Conservation (phyloP, 2,888 invertebrate genomes). For the Latrodectus elegans region DNA sequence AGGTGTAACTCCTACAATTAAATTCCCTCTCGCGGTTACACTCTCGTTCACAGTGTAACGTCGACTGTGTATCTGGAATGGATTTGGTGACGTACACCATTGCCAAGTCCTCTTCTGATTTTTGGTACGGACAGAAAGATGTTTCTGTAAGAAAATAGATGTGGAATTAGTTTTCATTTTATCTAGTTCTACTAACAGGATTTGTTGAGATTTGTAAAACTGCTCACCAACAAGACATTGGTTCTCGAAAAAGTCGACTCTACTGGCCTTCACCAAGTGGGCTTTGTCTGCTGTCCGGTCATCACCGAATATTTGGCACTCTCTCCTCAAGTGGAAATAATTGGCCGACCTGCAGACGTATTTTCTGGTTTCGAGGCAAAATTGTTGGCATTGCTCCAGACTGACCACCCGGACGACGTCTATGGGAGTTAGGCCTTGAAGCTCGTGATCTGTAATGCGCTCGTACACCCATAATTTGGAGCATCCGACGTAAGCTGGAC, state of each 20-base stretch:
- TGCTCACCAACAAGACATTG: constrained; percentile 77
- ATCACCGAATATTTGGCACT: constrained; percentile 77
- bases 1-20: constrained; percentile 74
- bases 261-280: constrained; percentile 74
- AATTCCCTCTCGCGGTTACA: constrained; percentile 76
- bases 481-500: constrained; percentile 72
- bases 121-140: constrained; percentile 75
- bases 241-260: constrained; percentile 78
- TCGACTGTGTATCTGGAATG: constrained; percentile 71
- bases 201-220: too few relatives aligned
- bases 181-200: too few relatives aligned
- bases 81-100: constrained; percentile 76
- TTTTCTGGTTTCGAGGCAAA: constrained; percentile 77
- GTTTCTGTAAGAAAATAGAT: constrained; percentile 40
- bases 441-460: constrained; percentile 77
- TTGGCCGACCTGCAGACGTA: constrained; percentile 78
- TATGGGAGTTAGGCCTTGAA: constrained; percentile 74
- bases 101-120: constrained; percentile 74
- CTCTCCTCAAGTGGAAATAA: constrained; percentile 76
- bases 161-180: too few relatives aligned
- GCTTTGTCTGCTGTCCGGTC: constrained; percentile 77
- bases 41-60: constrained; percentile 75
- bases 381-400: constrained; percentile 77
- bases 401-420: constrained; percentile 73
- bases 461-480: constrained; percentile 77